phyloP scores from a whole-genome alignment of 2,113 vertebrate genomes.

The Actenoides hombroni region DNA sequence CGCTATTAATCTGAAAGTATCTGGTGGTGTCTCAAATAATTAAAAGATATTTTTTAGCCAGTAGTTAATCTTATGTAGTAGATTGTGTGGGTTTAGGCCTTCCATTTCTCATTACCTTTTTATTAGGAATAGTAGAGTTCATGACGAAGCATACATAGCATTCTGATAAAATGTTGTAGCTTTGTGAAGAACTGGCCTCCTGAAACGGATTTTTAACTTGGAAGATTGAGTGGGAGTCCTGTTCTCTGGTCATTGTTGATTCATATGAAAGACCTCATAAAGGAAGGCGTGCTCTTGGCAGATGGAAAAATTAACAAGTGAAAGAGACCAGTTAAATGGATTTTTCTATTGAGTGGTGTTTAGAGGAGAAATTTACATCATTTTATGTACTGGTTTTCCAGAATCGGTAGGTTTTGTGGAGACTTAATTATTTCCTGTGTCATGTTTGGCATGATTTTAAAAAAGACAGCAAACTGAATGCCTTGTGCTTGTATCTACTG shows the following conservation, averaged over 20 bases:
- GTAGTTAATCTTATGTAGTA: neutral
- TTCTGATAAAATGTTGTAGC: neutral
- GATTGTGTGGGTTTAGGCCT: neutral
- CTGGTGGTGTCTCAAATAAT: neutral
- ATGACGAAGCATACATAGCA: fast-evolving
- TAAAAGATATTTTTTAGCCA: neutral
- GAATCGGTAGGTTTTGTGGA: neutral
- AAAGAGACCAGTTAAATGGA: neutral
- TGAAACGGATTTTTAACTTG: neutral
- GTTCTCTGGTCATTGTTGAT: neutral
- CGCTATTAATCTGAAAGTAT: neutral
- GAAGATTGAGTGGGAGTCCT: neutral
- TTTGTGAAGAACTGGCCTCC: neutral
- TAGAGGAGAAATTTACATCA: neutral
- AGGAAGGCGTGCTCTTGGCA: neutral
- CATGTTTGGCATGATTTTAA: neutral
- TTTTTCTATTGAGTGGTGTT: neutral
- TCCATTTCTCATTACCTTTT: neutral
- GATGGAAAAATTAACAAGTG: neutral
- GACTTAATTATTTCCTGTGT: neutral
- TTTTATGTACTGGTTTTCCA: neutral
- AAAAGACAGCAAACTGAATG: neutral
- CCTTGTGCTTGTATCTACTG: neutral
- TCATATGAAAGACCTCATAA: neutral
- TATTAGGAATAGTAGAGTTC: neutral